Percentiles rank a stretch among this genome's conserved stretches.
Conservation (phyloP, 1,140 invertebrate genomes). For the Caenorhabditis remanei region DNA sequence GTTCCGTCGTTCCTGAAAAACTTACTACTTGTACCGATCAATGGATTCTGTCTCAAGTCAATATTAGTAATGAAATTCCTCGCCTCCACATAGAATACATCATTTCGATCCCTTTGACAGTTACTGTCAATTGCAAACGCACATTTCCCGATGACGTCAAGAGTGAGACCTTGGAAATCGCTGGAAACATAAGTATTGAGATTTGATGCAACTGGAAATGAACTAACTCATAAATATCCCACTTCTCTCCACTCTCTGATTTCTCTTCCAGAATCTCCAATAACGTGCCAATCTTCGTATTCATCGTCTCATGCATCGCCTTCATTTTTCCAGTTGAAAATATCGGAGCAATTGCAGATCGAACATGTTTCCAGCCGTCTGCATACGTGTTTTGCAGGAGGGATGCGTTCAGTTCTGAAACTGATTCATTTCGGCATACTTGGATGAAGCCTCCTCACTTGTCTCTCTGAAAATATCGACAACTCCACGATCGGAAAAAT, state of each 20-base stretch:
- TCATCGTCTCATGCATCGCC: slow-evolving; percentile 53
- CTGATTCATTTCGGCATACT: background rate
- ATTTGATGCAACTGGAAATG: too few species aligned
- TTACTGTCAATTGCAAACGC: slow-evolving; percentile 67
- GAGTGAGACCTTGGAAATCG: slow-evolving; percentile 66
- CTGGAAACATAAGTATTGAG: slow-evolving; percentile 30
- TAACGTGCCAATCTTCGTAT: slow-evolving; percentile 17
- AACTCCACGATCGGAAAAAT: slow-evolving; percentile 19
- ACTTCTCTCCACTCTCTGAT: background rate
- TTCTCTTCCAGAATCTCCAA: slow-evolving; percentile 48
- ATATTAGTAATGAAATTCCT: slow-evolving; percentile 17
- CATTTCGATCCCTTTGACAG: slow-evolving; percentile 64
- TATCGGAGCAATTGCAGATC: slow-evolving; percentile 32
- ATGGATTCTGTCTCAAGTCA: slow-evolving; percentile 6
- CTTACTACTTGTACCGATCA: slow-evolving; percentile 10
- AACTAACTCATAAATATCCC: slow-evolving; percentile 57
- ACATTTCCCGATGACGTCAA: slow-evolving; percentile 67
- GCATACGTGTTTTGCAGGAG: slow-evolving; percentile 2
- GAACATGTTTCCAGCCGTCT: slow-evolving; percentile 17
- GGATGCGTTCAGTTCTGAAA: background rate
- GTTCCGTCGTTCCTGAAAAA: too few species aligned
- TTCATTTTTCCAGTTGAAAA: slow-evolving; percentile 56
- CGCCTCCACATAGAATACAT: slow-evolving; percentile 48
- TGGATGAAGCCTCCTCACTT: background rate
- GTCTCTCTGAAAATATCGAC: background rate